Percentiles rank a stretch among this genome's conserved stretches.
phyloP scores from a whole-genome alignment of 2,113 vertebrate species.

The Psittacara wagleri region DNA sequence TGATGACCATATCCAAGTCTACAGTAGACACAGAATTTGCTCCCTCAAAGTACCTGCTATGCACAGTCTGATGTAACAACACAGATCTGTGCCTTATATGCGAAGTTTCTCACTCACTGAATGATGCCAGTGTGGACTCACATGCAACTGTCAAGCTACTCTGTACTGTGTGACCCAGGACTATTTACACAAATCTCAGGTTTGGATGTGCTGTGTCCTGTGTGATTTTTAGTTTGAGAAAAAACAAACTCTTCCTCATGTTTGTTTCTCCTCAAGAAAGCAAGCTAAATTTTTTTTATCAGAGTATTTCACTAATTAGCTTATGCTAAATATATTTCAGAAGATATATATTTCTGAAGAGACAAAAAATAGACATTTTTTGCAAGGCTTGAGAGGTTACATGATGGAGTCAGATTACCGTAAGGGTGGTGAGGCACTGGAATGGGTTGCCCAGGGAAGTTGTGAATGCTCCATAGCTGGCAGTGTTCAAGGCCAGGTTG shows the following conservation, averaged over 20 bases:
- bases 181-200: not conserved
- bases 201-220: not conserved
- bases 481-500: too few relatives aligned
- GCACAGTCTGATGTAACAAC: not conserved
- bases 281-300: not conserved
- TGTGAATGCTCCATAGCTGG: too few relatives aligned
- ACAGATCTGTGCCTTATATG: not conserved
- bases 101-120: not conserved
- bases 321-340: not conserved
- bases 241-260: not conserved
- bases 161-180: rapidly evolving
- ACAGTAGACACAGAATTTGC: not conserved
- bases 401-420: not conserved
- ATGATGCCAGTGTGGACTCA: not conserved
- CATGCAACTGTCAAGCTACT: not conserved
- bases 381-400: not conserved
- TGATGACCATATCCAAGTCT: not conserved
- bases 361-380: not conserved
- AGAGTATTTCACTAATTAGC: not conserved
- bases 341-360: not conserved
- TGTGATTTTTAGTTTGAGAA: not conserved
- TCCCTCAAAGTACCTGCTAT: not conserved
- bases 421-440: too few relatives aligned
- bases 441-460: too few relatives aligned
- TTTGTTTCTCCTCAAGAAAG: not conserved